Base-by-base conservation (phyloP, 2,888 invertebrate species). In the Steromphala cineraria region DNA sequence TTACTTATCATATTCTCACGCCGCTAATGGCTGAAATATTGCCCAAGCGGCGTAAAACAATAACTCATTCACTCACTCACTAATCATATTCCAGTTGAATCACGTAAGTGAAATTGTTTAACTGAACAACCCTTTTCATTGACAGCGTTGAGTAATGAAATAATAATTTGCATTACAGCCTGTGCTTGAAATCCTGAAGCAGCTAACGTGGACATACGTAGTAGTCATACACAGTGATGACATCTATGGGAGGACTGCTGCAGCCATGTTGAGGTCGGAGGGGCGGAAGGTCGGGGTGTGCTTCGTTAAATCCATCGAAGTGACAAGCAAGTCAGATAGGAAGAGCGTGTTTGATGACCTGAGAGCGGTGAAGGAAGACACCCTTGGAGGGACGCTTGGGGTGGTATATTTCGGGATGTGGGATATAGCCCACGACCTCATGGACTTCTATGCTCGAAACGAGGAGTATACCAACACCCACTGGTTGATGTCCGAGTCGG, bases 381-480 rank as follows among this genome's bases (percentile, higher is more conserved):
- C 87, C 0, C 82, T 85, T 53, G 75, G 84, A 21, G 62, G 76
- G 17, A 83, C 84, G 2, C 52, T 91, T 15, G 85, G 86, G 0
- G 87, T 90, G 15, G 84, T 90, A 17, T 91, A 88, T 80, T 86
- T 90, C 71, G 91, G 91, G 8, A 75, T 78, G 8, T 67, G 81
- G 52, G 83, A 80, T 28, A 78, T 81, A 8, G 87, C 86, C 28
- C 81, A 78, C 56, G 74, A 79, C 46, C 81, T 89, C 67, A 53
- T 87, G 62, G 84, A 53, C 21, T 80, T 84, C 74, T 56, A 86
- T 53, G 52, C 71, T 2, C 21, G 46, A 8, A 13, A 13, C 2
- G 36, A 2, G 74, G 71, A 53, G 21, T 36, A 53, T 31, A 7
- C 24, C 36, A 81, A 87, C 19, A 76, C 90, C 21, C 84, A 83